phyloP scores from a whole-genome alignment of 1,140 invertebrate genomes.

The Bombus huntii region DNA sequence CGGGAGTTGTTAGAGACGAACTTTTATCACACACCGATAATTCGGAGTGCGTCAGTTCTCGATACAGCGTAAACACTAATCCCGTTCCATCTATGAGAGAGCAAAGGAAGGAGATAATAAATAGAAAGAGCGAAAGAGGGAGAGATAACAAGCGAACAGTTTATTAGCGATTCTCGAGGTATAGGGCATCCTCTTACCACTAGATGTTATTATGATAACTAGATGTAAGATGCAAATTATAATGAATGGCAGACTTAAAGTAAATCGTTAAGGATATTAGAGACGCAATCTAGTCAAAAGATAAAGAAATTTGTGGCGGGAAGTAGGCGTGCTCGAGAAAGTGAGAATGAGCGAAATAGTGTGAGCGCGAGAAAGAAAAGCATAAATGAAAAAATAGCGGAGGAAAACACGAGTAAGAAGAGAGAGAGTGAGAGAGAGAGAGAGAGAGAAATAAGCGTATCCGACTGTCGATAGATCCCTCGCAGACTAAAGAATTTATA shows the following conservation, averaged over 20 bases:
- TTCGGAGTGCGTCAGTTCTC: conserved; percentile 21
- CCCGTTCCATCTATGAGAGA: conserved; percentile 8
- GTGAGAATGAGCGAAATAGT: background rate
- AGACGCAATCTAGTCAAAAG: conserved; percentile 81
- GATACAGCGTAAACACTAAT: conserved; percentile 28
- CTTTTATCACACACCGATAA: conserved; percentile 21
- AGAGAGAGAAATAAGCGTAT: conserved; percentile 36
- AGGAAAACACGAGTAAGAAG: background rate
- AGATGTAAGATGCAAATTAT: conserved; percentile 73
- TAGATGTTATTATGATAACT: conserved; percentile 79
- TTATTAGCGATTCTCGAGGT: conserved; percentile 71
- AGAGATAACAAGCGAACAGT: conserved; percentile 56
- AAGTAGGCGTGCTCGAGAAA: background rate
- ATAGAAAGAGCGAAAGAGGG: background rate
- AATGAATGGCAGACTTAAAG: conserved; percentile 76
- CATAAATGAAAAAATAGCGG: background rate
- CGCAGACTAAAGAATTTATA: conserved; percentile 62
- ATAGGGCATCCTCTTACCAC: conserved; percentile 79
- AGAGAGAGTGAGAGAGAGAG: conserved; percentile 34
- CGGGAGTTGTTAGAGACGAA: conserved; percentile 4
- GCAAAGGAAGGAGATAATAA: background rate
- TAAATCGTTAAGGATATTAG: conserved; percentile 76
- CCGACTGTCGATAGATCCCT: conserved; percentile 62
- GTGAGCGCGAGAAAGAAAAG: conserved; percentile 12
- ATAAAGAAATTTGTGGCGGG: conserved; percentile 42